These are phyloP conservation scores for Enteromius treurensis DNA, from an alignment of 2,797 vertebrate species.

Conservation along the genomic window DNA sequence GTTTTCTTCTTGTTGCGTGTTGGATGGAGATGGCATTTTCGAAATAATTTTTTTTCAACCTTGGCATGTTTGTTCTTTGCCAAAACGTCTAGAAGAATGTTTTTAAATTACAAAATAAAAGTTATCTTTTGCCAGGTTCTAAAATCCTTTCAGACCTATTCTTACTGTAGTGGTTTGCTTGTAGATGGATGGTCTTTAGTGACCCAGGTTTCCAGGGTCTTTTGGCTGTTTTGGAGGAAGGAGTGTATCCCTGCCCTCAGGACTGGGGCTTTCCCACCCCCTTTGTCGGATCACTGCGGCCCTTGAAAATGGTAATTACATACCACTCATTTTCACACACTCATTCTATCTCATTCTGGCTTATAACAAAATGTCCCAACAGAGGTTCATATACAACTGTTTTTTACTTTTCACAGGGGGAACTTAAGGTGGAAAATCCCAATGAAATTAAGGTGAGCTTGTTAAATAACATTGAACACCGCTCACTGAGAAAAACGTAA, in stretches of 20 bases:
- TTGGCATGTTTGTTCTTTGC: slow-evolving; percentile 18
- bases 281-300: slow-evolving; percentile 89
- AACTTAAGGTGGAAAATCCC: slow-evolving; percentile 88
- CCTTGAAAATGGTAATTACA: slow-evolving; percentile 88
- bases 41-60: background rate
- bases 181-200: slow-evolving; percentile 92
- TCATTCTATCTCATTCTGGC: background rate
- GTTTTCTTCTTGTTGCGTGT: slow-evolving; percentile 3
- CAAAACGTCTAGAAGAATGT: background rate
- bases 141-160: background rate
- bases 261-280: slow-evolving; percentile 88
- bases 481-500: background rate
- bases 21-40: slow-evolving; percentile 14
- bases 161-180: slow-evolving; percentile 35
- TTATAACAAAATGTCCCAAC: background rate
- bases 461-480: background rate
- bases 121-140: background rate
- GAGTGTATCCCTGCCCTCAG: slow-evolving; percentile 89
- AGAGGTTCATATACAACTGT: background rate
- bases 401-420: slow-evolving; percentile 79
- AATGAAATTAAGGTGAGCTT: slow-evolving; percentile 84
- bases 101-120: slow-evolving; percentile 8
- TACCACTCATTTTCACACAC: background rate
- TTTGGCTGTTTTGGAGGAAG: slow-evolving; percentile 85
- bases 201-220: slow-evolving; percentile 88